phyloP scores from a whole-genome alignment of 2,113 vertebrate species.

The Cyanistes caeruleus region DNA sequence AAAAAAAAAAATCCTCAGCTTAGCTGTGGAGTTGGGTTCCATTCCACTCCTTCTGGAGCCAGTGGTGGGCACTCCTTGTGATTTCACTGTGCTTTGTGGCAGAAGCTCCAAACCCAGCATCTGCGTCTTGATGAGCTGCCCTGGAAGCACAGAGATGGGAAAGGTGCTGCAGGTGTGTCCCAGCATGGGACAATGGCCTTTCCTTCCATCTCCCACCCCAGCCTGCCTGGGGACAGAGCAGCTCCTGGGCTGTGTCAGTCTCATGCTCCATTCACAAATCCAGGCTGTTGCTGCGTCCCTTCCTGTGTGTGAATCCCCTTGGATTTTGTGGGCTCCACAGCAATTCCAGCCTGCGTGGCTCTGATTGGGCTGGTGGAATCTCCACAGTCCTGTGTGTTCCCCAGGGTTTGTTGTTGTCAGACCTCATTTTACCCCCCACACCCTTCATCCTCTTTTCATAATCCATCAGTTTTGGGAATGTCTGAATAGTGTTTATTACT shows the following conservation, averaged over 20 bases:
- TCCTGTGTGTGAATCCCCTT: not conserved
- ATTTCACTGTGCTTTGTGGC: not conserved
- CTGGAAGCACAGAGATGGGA: not conserved
- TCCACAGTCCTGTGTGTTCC: not conserved
- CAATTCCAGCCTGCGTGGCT: rapidly evolving
- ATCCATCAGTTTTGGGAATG: not conserved
- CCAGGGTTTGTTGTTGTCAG: conserved; percentile 30
- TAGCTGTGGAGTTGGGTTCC: not conserved
- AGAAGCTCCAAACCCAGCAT: not conserved
- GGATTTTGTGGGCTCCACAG: not conserved
- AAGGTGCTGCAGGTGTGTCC: rapidly evolving
- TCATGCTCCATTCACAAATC: rapidly evolving
- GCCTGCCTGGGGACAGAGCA: not conserved
- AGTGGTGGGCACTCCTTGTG: not conserved
- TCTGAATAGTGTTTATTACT: conserved; percentile 21
- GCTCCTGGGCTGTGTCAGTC: not conserved
- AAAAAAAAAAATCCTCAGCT: rapidly evolving
- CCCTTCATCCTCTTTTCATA: conserved; percentile 22
- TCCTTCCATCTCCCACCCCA: rapidly evolving
- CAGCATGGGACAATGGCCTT: rapidly evolving
- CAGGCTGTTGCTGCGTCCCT: not conserved
- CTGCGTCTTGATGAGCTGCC: rapidly evolving
- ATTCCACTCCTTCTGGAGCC: not conserved
- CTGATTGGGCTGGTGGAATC: not conserved
- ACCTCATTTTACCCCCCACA: not conserved